Conservation (phyloP, 2,113 vertebrate genomes). For the Mastomys coucha region DNA sequence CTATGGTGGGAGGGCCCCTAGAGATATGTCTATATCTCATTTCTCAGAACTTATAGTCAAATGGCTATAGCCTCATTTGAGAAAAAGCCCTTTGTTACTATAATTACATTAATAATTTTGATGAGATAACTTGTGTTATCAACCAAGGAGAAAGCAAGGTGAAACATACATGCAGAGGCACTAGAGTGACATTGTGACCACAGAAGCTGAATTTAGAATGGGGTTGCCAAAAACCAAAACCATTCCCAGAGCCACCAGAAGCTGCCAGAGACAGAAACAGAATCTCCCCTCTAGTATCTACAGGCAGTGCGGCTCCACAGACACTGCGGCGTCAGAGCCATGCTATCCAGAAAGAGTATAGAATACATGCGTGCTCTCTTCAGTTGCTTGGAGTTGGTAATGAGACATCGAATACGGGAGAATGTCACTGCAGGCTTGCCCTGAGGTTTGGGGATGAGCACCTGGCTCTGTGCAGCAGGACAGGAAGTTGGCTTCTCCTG, state of each 20-base stretch:
- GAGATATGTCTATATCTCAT: background rate
- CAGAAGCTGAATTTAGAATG: background rate
- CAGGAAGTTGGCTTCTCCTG: background rate
- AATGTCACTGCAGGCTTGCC: background rate
- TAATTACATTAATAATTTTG: slow-evolving; percentile 31
- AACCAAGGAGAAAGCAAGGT: background rate
- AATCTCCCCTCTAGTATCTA: background rate
- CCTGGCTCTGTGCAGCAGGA: background rate
- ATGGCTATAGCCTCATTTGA: background rate
- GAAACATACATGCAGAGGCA: background rate
- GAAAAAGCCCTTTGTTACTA: background rate
- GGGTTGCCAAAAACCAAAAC: background rate
- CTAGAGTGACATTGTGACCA: background rate
- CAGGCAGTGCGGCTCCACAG: background rate
- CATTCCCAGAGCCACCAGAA: background rate
- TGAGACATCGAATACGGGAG: background rate
- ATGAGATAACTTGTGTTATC: background rate
- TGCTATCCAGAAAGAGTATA: background rate
- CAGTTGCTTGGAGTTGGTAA: background rate
- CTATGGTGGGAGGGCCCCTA: background rate
- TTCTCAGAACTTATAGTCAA: background rate
- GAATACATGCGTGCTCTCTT: background rate
- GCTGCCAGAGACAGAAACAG: background rate
- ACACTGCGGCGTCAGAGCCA: background rate
- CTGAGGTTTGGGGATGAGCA: background rate